These are phyloP conservation scores for Agrotis ipsilon DNA, from an alignment of 2,888 invertebrate species.

Conservation along the genomic window DNA sequence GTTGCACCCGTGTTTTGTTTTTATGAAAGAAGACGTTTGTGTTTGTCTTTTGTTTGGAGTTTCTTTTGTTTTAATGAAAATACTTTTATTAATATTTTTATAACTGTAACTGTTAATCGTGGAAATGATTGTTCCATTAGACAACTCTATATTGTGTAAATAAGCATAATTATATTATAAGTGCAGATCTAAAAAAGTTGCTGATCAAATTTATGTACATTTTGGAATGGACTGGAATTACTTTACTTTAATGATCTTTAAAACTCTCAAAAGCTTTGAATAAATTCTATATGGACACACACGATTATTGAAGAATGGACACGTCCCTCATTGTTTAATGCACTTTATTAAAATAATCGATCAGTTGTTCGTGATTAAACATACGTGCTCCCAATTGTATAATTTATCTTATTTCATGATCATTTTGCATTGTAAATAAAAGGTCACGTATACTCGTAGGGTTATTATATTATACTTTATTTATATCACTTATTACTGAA, in stretches of 20 bases:
- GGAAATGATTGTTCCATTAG: background rate
- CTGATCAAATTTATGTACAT: too few relatives aligned
- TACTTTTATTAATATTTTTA: background rate
- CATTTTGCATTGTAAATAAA: slow-evolving; percentile 36
- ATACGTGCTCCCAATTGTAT: slow-evolving; percentile 47
- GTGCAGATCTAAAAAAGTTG: too few relatives aligned
- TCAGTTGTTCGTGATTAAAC: slow-evolving; percentile 31
- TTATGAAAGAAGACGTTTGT: slow-evolving; percentile 9
- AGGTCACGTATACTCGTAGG: slow-evolving; percentile 16
- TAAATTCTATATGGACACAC: background rate
- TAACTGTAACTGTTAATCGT: background rate
- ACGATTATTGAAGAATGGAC: background rate
- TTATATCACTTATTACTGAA: background rate
- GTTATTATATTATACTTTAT: slow-evolving; percentile 1
- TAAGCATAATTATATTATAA: too few relatives aligned
- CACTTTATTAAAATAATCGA: slow-evolving; percentile 38
- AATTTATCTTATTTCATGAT: slow-evolving; percentile 48
- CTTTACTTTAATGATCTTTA: too few relatives aligned
- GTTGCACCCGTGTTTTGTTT: slow-evolving; percentile 30
- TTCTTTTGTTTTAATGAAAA: slow-evolving; percentile 11
- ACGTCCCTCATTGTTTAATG: background rate
- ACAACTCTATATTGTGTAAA: too few relatives aligned
- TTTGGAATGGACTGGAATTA: too few relatives aligned
- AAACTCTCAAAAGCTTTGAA: background rate
- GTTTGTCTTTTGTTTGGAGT: background rate